Evolutionary conservation across 2,888 invertebrate species (phyloP).

Genomic region (Dichetophora obliterata): DNA sequence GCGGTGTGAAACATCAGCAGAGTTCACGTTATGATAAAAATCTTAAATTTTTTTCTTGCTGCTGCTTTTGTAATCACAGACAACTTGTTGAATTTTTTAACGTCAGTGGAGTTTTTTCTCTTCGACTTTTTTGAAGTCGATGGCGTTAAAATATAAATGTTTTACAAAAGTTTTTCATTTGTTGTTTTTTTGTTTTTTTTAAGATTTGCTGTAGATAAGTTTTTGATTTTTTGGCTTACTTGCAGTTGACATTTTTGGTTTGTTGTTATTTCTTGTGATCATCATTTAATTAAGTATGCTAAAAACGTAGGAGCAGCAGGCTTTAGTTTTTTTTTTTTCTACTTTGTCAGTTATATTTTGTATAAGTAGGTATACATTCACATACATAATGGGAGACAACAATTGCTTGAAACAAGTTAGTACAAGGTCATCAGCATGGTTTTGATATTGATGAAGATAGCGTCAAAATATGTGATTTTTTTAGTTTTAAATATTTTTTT

Average conservation of each 20-base stretch:
- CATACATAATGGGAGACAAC: background rate
- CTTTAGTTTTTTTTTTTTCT: background rate
- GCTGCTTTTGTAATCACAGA: slow-evolving; percentile 9
- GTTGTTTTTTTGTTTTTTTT: slow-evolving; percentile 30
- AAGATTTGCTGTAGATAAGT: slow-evolving; percentile 8
- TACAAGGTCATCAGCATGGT: slow-evolving; percentile 12
- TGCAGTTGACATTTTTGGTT: slow-evolving; percentile 43
- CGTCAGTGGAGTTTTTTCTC: slow-evolving; percentile 24
- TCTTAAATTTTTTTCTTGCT: slow-evolving; percentile 25
- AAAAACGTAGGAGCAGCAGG: slow-evolving; percentile 56
- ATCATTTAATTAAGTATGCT: slow-evolving; percentile 64
- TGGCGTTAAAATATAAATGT: slow-evolving; percentile 47
- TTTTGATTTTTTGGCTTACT: slow-evolving; percentile 2
- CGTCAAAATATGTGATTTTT: background rate
- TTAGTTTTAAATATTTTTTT: background rate
- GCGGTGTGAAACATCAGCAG: slow-evolving; percentile 59
- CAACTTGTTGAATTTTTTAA: slow-evolving; percentile 41
- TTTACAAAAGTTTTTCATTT: slow-evolving; percentile 43
- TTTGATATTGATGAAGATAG: slow-evolving; percentile 4
- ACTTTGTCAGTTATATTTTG: no score
- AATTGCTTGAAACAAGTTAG: background rate
- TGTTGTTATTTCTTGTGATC: slow-evolving; percentile 43
- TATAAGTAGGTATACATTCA: no score
- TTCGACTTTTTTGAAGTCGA: background rate
- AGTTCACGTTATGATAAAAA: slow-evolving; percentile 44